Percentiles rank a stretch among this genome's conserved stretches.
These are phyloP conservation scores for Dendroctonus valens DNA, from an alignment of 1,140 invertebrate genomes.

Conservation along the genomic window DNA sequence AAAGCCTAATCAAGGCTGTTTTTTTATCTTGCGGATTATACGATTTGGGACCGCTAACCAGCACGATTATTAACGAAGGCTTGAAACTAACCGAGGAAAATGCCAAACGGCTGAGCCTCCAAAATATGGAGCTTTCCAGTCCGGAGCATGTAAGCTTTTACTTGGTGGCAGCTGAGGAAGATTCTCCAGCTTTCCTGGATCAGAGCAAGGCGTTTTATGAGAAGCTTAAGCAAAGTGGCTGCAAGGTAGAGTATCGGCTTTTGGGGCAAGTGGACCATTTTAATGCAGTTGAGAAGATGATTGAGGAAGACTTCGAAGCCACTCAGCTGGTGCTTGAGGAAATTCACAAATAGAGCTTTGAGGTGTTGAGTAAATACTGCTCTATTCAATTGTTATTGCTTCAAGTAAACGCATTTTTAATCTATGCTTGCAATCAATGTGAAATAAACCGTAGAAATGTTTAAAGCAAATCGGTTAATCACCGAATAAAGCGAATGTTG, in stretches of 20 bases:
- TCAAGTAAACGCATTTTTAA: too few relatives aligned
- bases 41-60: slow-evolving; percentile 51
- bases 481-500: too few relatives aligned
- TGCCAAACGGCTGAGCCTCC: slow-evolving; percentile 42
- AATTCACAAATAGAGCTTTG: slow-evolving; percentile 3
- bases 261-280: slow-evolving; percentile 59
- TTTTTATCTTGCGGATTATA: slow-evolving; percentile 60
- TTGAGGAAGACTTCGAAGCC: slow-evolving; percentile 47
- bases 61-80: slow-evolving; percentile 41
- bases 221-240: slow-evolving; percentile 20
- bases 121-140: slow-evolving; percentile 24
- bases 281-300: slow-evolving; percentile 59
- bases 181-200: slow-evolving; percentile 52
- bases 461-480: too few relatives aligned
- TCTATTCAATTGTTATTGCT: too few relatives aligned
- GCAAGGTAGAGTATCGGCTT: slow-evolving; percentile 33
- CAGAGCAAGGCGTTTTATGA: slow-evolving; percentile 44
- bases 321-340: slow-evolving; percentile 11
- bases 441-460: too few relatives aligned
- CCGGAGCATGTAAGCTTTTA: slow-evolving; percentile 40
- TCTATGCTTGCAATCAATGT: too few relatives aligned
- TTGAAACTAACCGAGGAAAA: slow-evolving; percentile 37
- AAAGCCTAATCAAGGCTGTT: slow-evolving; percentile 46
- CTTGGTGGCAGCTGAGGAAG: slow-evolving; percentile 51
- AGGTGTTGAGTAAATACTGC: too few relatives aligned